Conservation (phyloP, 2,797 vertebrate species). For the Syngnathus rostellatus region DNA sequence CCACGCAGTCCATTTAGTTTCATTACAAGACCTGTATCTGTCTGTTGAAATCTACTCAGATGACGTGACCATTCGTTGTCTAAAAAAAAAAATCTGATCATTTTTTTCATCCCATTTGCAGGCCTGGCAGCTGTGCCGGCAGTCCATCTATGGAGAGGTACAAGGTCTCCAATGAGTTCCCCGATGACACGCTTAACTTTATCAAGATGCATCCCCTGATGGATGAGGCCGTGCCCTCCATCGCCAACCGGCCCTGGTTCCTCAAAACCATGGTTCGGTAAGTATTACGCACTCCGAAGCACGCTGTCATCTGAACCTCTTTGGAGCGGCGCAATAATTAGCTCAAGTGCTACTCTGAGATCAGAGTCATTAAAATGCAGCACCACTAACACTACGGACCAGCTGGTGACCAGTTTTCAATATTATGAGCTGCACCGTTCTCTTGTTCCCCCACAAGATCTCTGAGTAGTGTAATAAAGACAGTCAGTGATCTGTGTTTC, state of each 20-base stretch:
- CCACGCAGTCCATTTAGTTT: neutral
- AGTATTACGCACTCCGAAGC: conserved; percentile 46
- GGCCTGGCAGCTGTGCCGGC: conserved; percentile 90
- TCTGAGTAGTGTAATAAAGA: conserved; percentile 12
- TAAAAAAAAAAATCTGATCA: neutral
- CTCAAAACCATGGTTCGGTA: conserved; percentile 98
- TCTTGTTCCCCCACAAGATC: conserved; percentile 18
- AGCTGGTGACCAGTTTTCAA: conserved; percentile 45
- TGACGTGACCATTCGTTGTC: neutral
- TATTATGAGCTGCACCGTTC: conserved; percentile 21
- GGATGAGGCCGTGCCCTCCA: conserved; percentile 93
- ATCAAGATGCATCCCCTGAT: conserved; percentile 98
- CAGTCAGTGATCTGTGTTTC: conserved; percentile 15
- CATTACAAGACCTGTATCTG: neutral
- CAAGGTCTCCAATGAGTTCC: conserved; percentile 90
- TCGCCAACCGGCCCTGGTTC: conserved; percentile 93
- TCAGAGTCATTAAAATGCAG: conserved; percentile 49
- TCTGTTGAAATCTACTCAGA: neutral
- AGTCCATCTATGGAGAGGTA: conserved; percentile 81
- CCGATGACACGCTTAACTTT: conserved; percentile 96
- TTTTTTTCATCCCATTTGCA: conserved; percentile 44
- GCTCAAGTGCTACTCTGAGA: conserved; percentile 46
- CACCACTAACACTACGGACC: conserved; percentile 32
- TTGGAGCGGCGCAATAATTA: conserved; percentile 42
- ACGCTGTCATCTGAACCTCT: conserved; percentile 25